Conservation (phyloP, 2,888 invertebrate species). For the Archips crataeganus region DNA sequence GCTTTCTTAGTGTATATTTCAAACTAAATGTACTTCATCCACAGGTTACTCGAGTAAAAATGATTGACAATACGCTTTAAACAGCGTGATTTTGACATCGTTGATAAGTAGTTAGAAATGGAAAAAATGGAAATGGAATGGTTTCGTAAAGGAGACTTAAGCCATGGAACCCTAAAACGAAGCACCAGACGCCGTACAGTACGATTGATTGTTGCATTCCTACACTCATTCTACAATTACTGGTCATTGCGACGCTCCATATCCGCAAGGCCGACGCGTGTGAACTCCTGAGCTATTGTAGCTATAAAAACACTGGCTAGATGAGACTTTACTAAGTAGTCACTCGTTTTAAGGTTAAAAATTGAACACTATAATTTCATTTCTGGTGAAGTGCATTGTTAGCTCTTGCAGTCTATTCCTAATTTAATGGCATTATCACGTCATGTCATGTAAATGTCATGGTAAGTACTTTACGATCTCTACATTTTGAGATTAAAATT, state of each 20-base stretch:
- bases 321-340: neutral
- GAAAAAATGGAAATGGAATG: no score
- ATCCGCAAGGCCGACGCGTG: constrained; percentile 77
- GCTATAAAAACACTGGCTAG: neutral
- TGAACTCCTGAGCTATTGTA: constrained; percentile 56
- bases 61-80: no score
- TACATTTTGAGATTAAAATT: no score
- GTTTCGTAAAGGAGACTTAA: neutral
- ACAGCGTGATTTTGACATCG: no score
- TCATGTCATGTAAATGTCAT: no score
- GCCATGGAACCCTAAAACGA: constrained; percentile 12
- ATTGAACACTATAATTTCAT: neutral
- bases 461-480: no score
- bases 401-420: no score
- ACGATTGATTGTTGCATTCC: constrained; percentile 76
- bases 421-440: no score
- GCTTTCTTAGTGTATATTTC: no score
- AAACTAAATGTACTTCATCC: no score
- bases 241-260: constrained; percentile 74
- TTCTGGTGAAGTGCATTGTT: neutral
- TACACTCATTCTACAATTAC: constrained; percentile 75
- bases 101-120: no score
- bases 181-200: constrained; percentile 44
- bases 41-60: no score
- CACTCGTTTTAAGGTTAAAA: neutral